Percentiles rank a stretch among this genome's conserved stretches.
Evolutionary conservation across 2,888 invertebrate species (phyloP).

Genomic region (Stenchaetothrips biformis): DNA sequence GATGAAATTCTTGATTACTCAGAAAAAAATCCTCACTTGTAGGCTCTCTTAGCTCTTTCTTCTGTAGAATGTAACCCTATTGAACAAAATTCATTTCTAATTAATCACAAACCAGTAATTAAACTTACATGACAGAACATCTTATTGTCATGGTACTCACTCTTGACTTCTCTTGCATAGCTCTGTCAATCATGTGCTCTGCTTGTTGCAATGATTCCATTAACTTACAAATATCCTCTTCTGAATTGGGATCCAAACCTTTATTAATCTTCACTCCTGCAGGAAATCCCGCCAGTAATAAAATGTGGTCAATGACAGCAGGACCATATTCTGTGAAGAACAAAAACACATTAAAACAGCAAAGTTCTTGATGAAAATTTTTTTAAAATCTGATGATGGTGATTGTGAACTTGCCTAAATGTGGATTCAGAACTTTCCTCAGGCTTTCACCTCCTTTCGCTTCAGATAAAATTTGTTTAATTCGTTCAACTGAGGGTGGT

Average conservation of each 20-base stretch:
- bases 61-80: slow-evolving; percentile 79
- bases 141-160: slow-evolving; percentile 43
- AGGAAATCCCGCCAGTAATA: slow-evolving; percentile 63
- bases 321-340: slow-evolving; percentile 74
- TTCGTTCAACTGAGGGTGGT: slow-evolving; percentile 52
- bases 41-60: slow-evolving; percentile 64
- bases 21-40: slow-evolving; percentile 53
- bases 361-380: background rate
- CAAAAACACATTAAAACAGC: slow-evolving; percentile 25
- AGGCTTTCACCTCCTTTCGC: slow-evolving; percentile 70
- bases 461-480: slow-evolving; percentile 56
- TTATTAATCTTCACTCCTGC: slow-evolving; percentile 58
- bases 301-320: slow-evolving; percentile 85
- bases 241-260: slow-evolving; percentile 55
- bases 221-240: slow-evolving; percentile 58
- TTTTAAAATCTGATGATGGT: slow-evolving; percentile 16
- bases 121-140: slow-evolving; percentile 28
- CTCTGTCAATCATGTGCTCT: slow-evolving; percentile 58
- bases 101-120: slow-evolving; percentile 7
- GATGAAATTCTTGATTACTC: slow-evolving; percentile 92
- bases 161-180: slow-evolving; percentile 53
- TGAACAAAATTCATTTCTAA: slow-evolving; percentile 32
- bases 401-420: slow-evolving; percentile 56
- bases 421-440: slow-evolving; percentile 75
- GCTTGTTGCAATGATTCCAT: slow-evolving; percentile 63